These are phyloP conservation scores for Coenonympha arcania DNA, from an alignment of 2,888 invertebrate genomes.

Conservation along the genomic window DNA sequence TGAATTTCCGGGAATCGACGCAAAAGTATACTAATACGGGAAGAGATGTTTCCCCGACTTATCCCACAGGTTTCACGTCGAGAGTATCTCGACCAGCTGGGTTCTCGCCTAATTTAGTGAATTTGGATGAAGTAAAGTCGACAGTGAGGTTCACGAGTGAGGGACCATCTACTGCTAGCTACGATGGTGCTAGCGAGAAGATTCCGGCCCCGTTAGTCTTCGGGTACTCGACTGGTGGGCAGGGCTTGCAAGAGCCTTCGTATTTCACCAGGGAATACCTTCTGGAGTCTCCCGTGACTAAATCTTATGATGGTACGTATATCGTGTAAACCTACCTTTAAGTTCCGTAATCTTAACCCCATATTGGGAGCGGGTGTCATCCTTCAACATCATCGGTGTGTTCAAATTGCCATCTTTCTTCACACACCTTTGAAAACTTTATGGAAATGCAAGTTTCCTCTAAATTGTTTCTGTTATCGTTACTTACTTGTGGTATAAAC, in stretches of 20 bases:
- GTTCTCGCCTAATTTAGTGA: slow-evolving; percentile 29
- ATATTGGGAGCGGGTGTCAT: too few relatives aligned
- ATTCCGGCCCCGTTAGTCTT: slow-evolving; percentile 46
- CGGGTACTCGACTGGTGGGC: slow-evolving; percentile 47
- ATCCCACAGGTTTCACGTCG: slow-evolving; percentile 26
- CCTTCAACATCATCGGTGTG: too few relatives aligned
- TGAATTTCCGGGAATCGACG: slow-evolving; percentile 27
- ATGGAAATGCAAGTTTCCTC: too few relatives aligned
- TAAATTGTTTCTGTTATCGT: too few relatives aligned
- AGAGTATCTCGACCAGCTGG: slow-evolving; percentile 32
- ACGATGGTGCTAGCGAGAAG: slow-evolving; percentile 36
- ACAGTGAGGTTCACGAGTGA: slow-evolving; percentile 27
- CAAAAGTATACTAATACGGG: slow-evolving; percentile 18
- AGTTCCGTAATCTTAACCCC: too few relatives aligned
- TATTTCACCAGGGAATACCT: slow-evolving; percentile 66
- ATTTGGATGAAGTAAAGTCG: slow-evolving; percentile 25
- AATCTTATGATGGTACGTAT: slow-evolving; percentile 61
- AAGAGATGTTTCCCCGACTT: slow-evolving; percentile 22
- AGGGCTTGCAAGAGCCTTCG: slow-evolving; percentile 52
- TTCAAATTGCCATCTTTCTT: too few relatives aligned
- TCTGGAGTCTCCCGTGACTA: slow-evolving; percentile 63
- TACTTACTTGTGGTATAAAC: too few relatives aligned
- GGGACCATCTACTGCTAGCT: slow-evolving; percentile 37
- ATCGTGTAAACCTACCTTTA: neutral
- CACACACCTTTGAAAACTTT: too few relatives aligned